These are phyloP conservation scores for Slavum lentiscoides DNA, from an alignment of 2,888 invertebrate species.

Conservation along the genomic window DNA sequence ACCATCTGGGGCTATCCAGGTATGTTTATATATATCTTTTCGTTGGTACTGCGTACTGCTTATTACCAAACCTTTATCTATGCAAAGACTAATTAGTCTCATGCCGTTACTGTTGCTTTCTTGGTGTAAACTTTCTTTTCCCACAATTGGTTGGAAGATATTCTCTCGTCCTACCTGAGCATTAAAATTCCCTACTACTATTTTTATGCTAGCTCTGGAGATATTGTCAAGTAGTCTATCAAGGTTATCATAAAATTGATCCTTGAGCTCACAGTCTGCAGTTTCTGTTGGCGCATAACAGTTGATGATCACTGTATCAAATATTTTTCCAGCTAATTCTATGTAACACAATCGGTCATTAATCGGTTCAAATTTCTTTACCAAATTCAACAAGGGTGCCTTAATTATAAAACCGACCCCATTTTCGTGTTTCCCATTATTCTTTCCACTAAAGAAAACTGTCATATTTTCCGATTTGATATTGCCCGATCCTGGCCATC, in stretches of 20 bases:
- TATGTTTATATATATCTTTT: neutral
- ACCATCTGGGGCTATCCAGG: neutral
- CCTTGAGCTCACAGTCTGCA: neutral
- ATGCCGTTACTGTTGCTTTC: neutral
- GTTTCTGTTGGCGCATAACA: neutral
- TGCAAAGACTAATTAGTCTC: neutral
- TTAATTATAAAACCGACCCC: neutral
- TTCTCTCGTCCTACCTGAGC: neutral
- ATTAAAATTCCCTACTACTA: neutral
- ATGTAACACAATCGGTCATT: too few species aligned
- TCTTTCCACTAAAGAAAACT: too few species aligned
- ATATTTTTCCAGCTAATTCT: neutral
- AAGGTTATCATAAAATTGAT: neutral
- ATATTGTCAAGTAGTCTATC: neutral
- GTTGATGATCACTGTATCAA: neutral
- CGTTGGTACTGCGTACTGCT: neutral
- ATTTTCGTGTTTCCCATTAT: too few species aligned
- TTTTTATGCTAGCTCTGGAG: neutral
- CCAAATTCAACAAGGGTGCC: neutral
- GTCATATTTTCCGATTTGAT: too few species aligned
- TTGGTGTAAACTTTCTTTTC: neutral
- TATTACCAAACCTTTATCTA: neutral
- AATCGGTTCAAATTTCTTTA: neutral
- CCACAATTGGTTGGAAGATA: neutral
- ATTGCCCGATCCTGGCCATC: too few species aligned